A percentile compares a stretch with the other conserved stretches of the same genome.
These are phyloP conservation scores for Phainopepla nitens DNA, from an alignment of 2,113 vertebrate genomes.

Conservation along the genomic window DNA sequence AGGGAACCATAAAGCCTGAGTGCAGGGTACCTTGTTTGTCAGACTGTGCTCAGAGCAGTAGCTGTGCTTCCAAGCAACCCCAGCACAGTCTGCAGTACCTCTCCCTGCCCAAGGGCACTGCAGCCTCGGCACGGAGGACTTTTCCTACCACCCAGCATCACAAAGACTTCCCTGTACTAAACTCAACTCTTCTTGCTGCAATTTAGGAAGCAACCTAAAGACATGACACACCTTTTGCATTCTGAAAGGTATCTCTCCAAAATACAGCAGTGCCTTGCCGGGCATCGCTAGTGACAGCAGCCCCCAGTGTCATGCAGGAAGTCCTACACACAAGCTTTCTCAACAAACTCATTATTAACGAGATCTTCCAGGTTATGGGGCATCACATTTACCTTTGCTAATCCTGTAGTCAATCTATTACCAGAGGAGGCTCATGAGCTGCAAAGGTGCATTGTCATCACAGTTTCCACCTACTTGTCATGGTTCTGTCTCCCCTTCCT, in stretches of 20 bases:
- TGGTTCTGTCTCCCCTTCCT: background rate
- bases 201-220: background rate
- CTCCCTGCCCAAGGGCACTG: background rate
- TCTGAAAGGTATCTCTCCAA: background rate
- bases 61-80: background rate
- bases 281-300: background rate
- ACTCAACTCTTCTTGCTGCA: background rate
- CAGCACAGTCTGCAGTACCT: background rate
- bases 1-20: accelerated
- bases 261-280: background rate
- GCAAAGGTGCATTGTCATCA: background rate
- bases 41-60: background rate
- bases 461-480: background rate
- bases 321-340: background rate
- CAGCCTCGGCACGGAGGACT: accelerated
- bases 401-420: background rate
- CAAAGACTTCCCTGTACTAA: background rate
- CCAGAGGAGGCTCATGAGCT: background rate
- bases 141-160: background rate
- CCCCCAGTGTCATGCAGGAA: background rate
- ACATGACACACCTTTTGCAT: background rate
- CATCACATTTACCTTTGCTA: background rate
- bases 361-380: background rate
- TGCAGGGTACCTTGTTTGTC: background rate
- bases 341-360: background rate